These are phyloP conservation scores for Aurelia coerulea DNA, from an alignment of 30 jellyfish, hydroid and myxozoan genomes.

Conservation along the genomic window DNA sequence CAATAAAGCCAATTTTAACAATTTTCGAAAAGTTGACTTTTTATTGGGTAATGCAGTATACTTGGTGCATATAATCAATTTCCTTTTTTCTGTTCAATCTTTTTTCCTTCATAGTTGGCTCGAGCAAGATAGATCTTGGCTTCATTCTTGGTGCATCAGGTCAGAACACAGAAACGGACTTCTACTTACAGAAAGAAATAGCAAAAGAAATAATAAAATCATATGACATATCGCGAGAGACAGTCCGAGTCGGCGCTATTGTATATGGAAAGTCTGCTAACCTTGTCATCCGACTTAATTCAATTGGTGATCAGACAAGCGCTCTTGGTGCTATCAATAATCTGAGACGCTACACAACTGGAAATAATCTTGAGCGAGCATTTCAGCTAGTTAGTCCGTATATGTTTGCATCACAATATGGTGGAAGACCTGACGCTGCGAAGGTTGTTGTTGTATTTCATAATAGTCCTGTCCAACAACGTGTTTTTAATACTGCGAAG, in stretches of 20 bases:
- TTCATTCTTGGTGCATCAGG: conserved; percentile 66
- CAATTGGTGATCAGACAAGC: conserved; percentile 7
- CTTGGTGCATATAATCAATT: too few species aligned
- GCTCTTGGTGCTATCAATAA: conserved; percentile 22
- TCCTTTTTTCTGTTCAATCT: too few species aligned
- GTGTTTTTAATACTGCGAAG: conserved; percentile 32
- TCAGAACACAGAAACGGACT: conserved; percentile 22
- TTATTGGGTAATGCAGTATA: too few species aligned
- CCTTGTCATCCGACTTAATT: conserved; percentile 25
- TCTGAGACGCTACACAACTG: conserved; percentile 8
- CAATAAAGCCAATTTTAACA: too few species aligned
- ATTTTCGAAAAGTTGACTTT: too few species aligned
- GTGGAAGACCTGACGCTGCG: conserved; percentile 67
- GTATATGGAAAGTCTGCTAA: conserved; percentile 41
- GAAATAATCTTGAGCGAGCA: conserved; percentile 58
- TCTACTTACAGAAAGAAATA: conserved; percentile 48
- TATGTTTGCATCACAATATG: conserved; percentile 48
- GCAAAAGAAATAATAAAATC: conserved; percentile 47
- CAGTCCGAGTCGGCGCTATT: conserved; percentile 56
- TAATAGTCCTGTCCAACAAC: conserved; percentile 36
- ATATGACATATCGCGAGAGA: conserved; percentile 42
- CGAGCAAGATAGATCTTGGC: conserved; percentile 25
- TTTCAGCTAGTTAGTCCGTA: conserved; percentile 55
- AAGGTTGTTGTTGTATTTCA: conserved; percentile 71
- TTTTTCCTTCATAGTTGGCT: too few species aligned